Evolutionary conservation across 2,797 vertebrate species (phyloP), one percentile per base, ranked within the genome.

Genomic region (Lagocephalus sceleratus): DNA sequence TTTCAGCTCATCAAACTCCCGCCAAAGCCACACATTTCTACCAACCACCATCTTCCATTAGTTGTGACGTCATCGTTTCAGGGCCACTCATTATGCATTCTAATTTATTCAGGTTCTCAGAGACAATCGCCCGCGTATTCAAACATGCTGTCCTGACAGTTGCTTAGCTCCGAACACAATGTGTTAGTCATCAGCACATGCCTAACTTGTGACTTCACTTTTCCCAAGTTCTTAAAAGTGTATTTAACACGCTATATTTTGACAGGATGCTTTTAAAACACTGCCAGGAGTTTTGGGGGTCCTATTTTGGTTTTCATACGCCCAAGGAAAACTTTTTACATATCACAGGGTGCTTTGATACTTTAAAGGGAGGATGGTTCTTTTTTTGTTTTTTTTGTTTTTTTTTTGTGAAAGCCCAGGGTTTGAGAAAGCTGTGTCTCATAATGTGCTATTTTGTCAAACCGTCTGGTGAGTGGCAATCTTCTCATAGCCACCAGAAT

Each of bases 181-280:
- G 67, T 86, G 84, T 83, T 87, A 79, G 73, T 75, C 75, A 87
- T 88, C 83, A 81, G 66, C 47, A 41, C 80, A 81, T 86, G 63
- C 81, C 75, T 67, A 60, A 79, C 71, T 66, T 52, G 71, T 87
- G 85, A 89, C 85, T 82, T 88, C 85, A 89, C 79, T 77, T 83
- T 73, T n/a, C 73, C 68, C 20, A 12, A 70, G 68, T 57, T 66
- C 57, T 79, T 84, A 78, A 69, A 81, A 73, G 48, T 75, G 64
- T 65, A 69, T 49, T 71, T 71, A 67, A 57, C 73, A 57, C 19
- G 26, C 60, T 71, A 25, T 78, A 76, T 86, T 89, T 78, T 87
- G 81, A 85, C 79, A 85, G 60, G 74, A 69, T 43, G 35, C 71
- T 76, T 85, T 85, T 80, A 67, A 84, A 79, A 65, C 32, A 6